These are phyloP conservation scores for Conus canariensis DNA, from an alignment of 2,888 invertebrate species.

Conservation along the genomic window DNA sequence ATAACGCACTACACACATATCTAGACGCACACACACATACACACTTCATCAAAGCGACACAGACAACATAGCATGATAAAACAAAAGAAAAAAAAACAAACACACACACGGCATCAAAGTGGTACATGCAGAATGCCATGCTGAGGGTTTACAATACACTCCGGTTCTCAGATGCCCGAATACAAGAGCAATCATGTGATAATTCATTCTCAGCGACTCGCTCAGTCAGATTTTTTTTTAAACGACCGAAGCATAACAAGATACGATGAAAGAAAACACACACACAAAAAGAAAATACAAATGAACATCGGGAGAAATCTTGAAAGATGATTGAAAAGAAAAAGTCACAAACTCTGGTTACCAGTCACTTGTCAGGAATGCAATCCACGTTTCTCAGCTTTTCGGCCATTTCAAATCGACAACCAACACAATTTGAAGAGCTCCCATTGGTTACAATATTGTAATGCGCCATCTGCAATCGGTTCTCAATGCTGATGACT, in stretches of 20 bases:
- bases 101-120: no score
- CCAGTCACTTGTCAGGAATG: not conserved
- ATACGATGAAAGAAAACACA: not conserved
- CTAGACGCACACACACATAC: no score
- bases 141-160: no score
- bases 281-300: not conserved
- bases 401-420: conserved; percentile 24
- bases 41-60: no score
- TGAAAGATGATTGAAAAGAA: no score
- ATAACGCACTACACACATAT: no score
- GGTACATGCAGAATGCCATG: no score
- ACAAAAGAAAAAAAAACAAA: no score
- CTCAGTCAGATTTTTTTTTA: not conserved
- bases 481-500: not conserved
- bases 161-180: no score
- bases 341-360: not conserved
- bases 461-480: not conserved
- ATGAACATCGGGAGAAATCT: not conserved
- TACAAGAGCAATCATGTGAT: no score
- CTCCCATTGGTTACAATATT: not conserved
- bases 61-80: no score
- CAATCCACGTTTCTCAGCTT: not conserved
- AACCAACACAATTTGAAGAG: not conserved
- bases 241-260: not conserved
- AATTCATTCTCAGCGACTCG: no score